Evolutionary conservation across 2,888 invertebrate genomes (phyloP).

Genomic region (Gymnosoma rotundatum): DNA sequence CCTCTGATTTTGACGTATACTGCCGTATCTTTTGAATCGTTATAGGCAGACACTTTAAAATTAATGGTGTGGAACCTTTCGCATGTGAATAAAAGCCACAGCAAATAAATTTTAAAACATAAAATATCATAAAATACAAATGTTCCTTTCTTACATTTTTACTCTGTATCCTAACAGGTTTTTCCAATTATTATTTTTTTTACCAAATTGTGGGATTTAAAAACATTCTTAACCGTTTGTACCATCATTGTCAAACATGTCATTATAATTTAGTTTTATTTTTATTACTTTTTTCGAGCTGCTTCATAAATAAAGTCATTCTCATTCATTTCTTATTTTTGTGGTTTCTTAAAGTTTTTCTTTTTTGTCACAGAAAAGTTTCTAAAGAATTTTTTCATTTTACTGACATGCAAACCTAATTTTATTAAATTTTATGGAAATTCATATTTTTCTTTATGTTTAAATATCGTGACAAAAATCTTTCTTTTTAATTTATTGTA

Average conservation of each 20-base stretch:
- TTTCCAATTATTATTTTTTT: neutral
- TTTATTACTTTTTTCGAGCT: conserved; percentile 36
- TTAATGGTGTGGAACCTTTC: too few relatives aligned
- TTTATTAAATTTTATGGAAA: conserved; percentile 62
- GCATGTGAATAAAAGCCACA: too few relatives aligned
- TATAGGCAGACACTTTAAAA: too few relatives aligned
- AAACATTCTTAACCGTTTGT: neutral
- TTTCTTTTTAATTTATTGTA: conserved; percentile 16
- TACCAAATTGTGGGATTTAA: neutral
- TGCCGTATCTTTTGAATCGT: too few relatives aligned
- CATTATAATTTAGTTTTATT: conserved; percentile 49
- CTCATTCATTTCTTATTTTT: too few relatives aligned
- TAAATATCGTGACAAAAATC: conserved; percentile 60
- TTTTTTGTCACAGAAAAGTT: conserved; percentile 26
- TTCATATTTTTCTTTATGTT: conserved; percentile 60
- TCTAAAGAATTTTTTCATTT: conserved; percentile 27
- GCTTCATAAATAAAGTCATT: too few relatives aligned
- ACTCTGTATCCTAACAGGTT: conserved; percentile 52
- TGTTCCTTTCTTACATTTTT: neutral
- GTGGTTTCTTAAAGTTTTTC: conserved; percentile 47
- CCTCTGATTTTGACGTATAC: too few relatives aligned
- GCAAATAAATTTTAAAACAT: too few relatives aligned
- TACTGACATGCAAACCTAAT: conserved; percentile 63
- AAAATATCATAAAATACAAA: too few relatives aligned
- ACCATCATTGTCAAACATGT: conserved; percentile 44